Percentiles rank a stretch among this genome's conserved stretches.
phyloP scores from a whole-genome alignment of 2,888 invertebrate genomes.

The Euzophera pinguis region DNA sequence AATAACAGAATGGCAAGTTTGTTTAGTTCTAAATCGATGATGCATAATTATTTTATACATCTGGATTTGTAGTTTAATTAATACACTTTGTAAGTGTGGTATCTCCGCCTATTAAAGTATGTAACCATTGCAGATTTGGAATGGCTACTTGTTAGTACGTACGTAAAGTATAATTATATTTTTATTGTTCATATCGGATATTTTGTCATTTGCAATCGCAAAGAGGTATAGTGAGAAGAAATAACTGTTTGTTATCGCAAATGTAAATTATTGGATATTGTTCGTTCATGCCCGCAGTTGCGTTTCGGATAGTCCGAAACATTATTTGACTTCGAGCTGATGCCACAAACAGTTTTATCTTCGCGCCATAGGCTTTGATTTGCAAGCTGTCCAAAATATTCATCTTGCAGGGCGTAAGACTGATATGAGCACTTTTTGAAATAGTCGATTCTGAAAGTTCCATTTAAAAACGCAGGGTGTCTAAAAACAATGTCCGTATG shows the following conservation, averaged over 20 bases:
- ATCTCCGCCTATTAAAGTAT: slow-evolving; percentile 78
- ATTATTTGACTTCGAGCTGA: slow-evolving; percentile 19
- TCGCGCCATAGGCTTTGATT: slow-evolving; percentile 34
- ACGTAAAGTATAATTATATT: slow-evolving; percentile 66
- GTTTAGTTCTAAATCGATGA: slow-evolving; percentile 68
- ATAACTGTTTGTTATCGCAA: slow-evolving; percentile 23
- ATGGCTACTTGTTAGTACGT: slow-evolving; percentile 72
- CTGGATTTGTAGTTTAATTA: slow-evolving; percentile 75
- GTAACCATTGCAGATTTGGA: slow-evolving; percentile 71
- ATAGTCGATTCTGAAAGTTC: slow-evolving; percentile 46
- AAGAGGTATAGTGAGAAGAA: slow-evolving; percentile 36
- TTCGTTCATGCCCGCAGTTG: slow-evolving; percentile 34
- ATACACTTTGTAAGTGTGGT: slow-evolving; percentile 76
- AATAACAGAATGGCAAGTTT: slow-evolving; percentile 54
- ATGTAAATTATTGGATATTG: slow-evolving; percentile 16
- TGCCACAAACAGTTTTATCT: slow-evolving; percentile 31
- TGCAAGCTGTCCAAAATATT: slow-evolving; percentile 35
- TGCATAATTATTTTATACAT: slow-evolving; percentile 76
- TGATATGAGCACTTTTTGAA: slow-evolving; percentile 48
- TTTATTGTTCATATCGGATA: slow-evolving; percentile 58
- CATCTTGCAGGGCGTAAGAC: slow-evolving; percentile 59
- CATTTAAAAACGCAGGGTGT: slow-evolving; percentile 46
- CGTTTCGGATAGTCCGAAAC: slow-evolving; percentile 25
- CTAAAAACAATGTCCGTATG: slow-evolving; percentile 33
- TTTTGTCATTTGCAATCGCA: slow-evolving; percentile 41